Base-by-base conservation (phyloP, 2,888 invertebrate genomes). In the Adelognathus sp. region DNA sequence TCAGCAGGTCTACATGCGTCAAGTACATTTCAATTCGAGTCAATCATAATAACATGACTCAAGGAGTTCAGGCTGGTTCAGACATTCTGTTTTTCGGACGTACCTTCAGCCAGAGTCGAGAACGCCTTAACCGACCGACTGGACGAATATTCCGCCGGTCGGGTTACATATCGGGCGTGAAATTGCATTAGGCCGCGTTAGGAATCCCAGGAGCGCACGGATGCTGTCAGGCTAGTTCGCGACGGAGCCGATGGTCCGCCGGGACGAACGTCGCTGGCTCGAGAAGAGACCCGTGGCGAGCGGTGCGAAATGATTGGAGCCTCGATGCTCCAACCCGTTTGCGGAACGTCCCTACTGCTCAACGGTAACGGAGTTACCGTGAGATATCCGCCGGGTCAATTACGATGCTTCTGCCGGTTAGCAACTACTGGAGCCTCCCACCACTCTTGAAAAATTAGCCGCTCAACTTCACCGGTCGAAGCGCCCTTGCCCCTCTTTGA, bases 171-270 rank as follows among this genome's bases (percentile, higher is more conserved):
- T 71, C 79, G 69, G 72, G 80, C 66, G 77, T 81, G 70, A 77
- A 81, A 81, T 81, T 80, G 75, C 74, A 79, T 82, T 80, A 82
- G 76, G 61, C 50, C 56, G 70, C 76, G 76, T 79, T 74, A 64
- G 74, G 71, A 78, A 76, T 81, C 79, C 81, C 76, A 70, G 63
- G 77, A 80, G 81, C 56, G 46, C 56, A 36, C 56, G 29, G 52
- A 46, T 31, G 24, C 27, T 44, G 75, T 31, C 27, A 31, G 74
- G 50, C 67, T 31, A 31, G 60, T 67, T 36, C 29, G 24, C 60
- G 66, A 73, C 52, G 31, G 46, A n/a, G n/a, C n/a, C 56, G 58
- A 60, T 60, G 24, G 50, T 18, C 11, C 58, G 50, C 61, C 46
- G 31, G 58, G 70, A 31, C 44, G 31, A 71, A 66, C 46, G 21